These are phyloP conservation scores for Sebastes umbrosus DNA, from an alignment of 2,797 vertebrate genomes.

Conservation along the genomic window DNA sequence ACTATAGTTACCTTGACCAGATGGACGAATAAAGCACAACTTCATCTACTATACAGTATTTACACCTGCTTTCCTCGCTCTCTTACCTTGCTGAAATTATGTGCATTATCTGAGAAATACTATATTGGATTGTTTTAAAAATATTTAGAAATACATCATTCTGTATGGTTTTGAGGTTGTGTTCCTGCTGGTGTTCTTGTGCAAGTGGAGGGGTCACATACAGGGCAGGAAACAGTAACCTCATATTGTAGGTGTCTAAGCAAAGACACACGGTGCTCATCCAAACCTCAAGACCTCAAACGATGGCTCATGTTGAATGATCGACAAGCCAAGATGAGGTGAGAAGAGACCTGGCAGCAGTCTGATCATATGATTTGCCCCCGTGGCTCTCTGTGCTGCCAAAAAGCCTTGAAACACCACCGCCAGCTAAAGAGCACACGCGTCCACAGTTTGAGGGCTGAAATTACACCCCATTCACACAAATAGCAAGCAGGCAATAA, in stretches of 20 bases:
- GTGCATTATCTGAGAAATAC: neutral
- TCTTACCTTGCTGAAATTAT: neutral
- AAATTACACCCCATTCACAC: slow-evolving; percentile 76
- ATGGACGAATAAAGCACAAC: neutral
- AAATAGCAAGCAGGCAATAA: slow-evolving; percentile 59
- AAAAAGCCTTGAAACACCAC: slow-evolving; percentile 42
- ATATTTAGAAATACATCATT: neutral
- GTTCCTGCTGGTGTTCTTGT: neutral
- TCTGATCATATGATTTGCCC: slow-evolving; percentile 59
- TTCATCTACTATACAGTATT: neutral
- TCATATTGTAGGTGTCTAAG: slow-evolving; percentile 10
- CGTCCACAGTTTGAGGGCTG: slow-evolving; percentile 45
- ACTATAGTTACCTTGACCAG: neutral
- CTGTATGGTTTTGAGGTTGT: neutral
- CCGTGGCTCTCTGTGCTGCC: slow-evolving; percentile 33
- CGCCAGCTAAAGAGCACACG: slow-evolving; percentile 39
- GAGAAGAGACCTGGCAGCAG: slow-evolving; percentile 46
- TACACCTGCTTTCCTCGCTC: neutral
- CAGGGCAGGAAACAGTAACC: slow-evolving; percentile 35
- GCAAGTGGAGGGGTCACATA: slow-evolving; percentile 16
- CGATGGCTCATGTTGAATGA: slow-evolving; percentile 34
- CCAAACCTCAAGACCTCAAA: slow-evolving; percentile 31
- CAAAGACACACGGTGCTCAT: slow-evolving; percentile 16
- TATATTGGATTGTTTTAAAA: neutral
- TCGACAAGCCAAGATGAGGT: slow-evolving; percentile 32